A percentile compares a stretch with the other conserved stretches of the same genome.
These are phyloP conservation scores for Saturnia japonica DNA, from an alignment of 2,888 invertebrate species.

Conservation along the genomic window DNA sequence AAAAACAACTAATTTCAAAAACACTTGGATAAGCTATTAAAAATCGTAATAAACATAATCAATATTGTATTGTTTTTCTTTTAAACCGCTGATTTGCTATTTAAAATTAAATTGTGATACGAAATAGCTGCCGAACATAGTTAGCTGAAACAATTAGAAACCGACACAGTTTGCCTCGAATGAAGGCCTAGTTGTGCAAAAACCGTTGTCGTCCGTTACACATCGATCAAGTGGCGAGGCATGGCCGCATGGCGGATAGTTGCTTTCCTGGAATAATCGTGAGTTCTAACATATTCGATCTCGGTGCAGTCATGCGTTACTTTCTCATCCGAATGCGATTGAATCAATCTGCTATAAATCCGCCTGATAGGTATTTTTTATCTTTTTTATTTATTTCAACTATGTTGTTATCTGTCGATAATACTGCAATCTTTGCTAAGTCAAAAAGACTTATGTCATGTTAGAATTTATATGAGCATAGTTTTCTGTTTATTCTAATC, in stretches of 20 bases:
- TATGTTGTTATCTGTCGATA: constrained; percentile 15
- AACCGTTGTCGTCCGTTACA: constrained; percentile 68
- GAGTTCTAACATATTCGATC: constrained; percentile 64
- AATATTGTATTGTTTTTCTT: background rate
- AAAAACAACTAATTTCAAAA: too few species aligned
- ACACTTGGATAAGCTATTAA: too few species aligned
- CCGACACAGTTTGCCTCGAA: constrained; percentile 46
- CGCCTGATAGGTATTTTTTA: constrained; percentile 31
- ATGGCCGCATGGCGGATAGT: constrained; percentile 49
- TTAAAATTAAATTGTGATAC: background rate
- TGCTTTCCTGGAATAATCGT: constrained; percentile 60
- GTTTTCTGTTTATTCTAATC: background rate
- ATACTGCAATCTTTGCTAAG: constrained; percentile 5
- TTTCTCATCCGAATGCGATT: constrained; percentile 54
- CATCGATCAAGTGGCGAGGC: constrained; percentile 49
- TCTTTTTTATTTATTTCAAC: constrained; percentile 12
- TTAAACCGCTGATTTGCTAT: background rate
- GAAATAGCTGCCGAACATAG: background rate
- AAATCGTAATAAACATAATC: too few species aligned
- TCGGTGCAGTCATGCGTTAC: constrained; percentile 58
- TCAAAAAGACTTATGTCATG: background rate
- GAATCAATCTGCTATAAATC: constrained; percentile 59
- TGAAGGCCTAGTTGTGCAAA: constrained; percentile 68
- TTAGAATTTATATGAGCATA: background rate
- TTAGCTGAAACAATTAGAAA: constrained; percentile 50